Percentiles rank a stretch among this genome's conserved stretches.
These are phyloP conservation scores for Theristicus caerulescens DNA, from an alignment of 2,113 vertebrate genomes.

Conservation along the genomic window DNA sequence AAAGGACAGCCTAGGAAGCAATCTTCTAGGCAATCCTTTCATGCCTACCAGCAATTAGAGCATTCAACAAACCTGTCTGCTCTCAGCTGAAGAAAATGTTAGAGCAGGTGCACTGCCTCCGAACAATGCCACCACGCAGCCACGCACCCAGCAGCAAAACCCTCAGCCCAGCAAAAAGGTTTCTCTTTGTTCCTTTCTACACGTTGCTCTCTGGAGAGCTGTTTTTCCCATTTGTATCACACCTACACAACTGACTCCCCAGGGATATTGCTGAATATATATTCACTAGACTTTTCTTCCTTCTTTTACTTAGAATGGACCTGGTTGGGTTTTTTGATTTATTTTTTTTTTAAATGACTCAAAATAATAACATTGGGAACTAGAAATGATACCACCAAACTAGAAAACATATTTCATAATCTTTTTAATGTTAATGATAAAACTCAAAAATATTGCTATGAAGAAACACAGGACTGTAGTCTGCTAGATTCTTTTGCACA, in stretches of 20 bases:
- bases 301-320: background rate
- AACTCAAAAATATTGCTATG: background rate
- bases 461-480: background rate
- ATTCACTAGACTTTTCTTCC: background rate
- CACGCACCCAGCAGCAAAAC: conserved; percentile 1
- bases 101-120: background rate
- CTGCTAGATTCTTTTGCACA: background rate
- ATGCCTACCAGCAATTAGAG: conserved; percentile 59
- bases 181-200: conserved; percentile 16
- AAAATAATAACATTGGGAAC: background rate
- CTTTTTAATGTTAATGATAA: background rate
- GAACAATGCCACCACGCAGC: background rate
- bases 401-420: background rate
- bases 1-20: conserved; percentile 51
- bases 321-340: background rate
- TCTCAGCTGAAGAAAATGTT: background rate
- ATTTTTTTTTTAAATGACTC: background rate
- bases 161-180: background rate
- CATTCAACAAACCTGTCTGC: conserved; percentile 18
- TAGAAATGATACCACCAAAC: background rate
- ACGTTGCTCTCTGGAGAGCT: background rate
- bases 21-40: conserved; percentile 59
- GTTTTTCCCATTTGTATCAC: background rate
- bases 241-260: background rate
- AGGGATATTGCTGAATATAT: background rate